Evolutionary conservation across 2,113 vertebrate genomes (phyloP), one percentile per base, ranked within the genome.

Genomic region (Petaurus breviceps): DNA sequence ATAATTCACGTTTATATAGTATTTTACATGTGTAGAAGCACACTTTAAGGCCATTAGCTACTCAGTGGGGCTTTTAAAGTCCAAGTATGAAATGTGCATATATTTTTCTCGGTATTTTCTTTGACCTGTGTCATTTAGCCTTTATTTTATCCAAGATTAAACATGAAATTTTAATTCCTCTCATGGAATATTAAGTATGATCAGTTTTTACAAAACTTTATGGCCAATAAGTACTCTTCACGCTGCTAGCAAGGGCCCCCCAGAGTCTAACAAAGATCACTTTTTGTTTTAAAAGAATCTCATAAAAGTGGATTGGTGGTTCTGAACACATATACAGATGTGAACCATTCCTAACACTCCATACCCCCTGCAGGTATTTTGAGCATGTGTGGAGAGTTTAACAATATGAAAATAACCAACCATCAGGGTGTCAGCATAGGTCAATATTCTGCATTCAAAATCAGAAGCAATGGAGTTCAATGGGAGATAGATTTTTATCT

Each of bases 241-340:
- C 0, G 0, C 37, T 95, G 94, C 43, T 95, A 53, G 77, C 92
- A 97, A 97, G 68, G 92, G 89, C 84, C 37, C 96, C 96, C 77
- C 68, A 93, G 94, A 43, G 95, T 55, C 95, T 93, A 94, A 97
- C 77, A 97, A 97, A 91, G 51, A 97, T 97, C 46, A 89, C 31
- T 97, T 94, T 96, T 97, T 98, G 68, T 95, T 97, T 97, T 95
- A 92, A 95, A 97, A 96, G 53, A 84, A 89, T 97, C 94, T 93
- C 94, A 96, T 98, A 97, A 97, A 97, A 95, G 92, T 94, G 90
- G 92, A 84, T 95, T 94, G 91, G 92, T 94, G 3, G 0, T 95
- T 96, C 92, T 97, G 96, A 97, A 98, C 68, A 77, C 51, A 97
- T 51, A 97, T 97, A 96, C 92, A 97, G 97, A 97, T 98, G 94